phyloP scores from a whole-genome alignment of 2,113 vertebrate species.

The Motacilla alba region DNA sequence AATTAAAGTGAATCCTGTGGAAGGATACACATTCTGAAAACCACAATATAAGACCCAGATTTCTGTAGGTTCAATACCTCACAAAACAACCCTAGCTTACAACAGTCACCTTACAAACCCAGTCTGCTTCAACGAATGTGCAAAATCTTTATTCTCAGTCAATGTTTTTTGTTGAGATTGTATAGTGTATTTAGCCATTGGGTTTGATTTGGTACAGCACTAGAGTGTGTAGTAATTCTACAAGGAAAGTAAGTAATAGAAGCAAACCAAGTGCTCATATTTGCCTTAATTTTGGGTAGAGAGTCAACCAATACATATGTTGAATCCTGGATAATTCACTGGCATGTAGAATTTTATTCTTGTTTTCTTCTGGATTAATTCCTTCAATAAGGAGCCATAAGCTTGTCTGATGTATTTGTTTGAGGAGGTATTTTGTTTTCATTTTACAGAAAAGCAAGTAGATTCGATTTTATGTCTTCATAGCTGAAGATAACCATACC shows the following conservation, averaged over 20 bases:
- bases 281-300: not conserved
- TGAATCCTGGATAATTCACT: not conserved
- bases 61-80: not conserved
- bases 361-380: not conserved
- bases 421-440: not conserved
- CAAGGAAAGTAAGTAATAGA: not conserved
- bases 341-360: not conserved
- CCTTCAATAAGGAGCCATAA: not conserved
- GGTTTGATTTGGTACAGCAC: not conserved
- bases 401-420: not conserved
- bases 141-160: not conserved
- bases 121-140: not conserved
- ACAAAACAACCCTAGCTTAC: not conserved
- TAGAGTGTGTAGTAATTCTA: not conserved
- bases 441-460: not conserved
- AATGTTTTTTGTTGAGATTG: not conserved
- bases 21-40: not conserved
- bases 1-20: not conserved
- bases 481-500: not conserved
- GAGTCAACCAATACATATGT: not conserved
- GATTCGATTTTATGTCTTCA: not conserved
- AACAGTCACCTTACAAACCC: not conserved
- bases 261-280: not conserved
- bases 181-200: not conserved
- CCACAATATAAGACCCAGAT: not conserved